Percentiles rank a stretch among this genome's conserved stretches.
Conservation (phyloP, 2,797 vertebrate genomes). For the Masticophis lateralis region DNA sequence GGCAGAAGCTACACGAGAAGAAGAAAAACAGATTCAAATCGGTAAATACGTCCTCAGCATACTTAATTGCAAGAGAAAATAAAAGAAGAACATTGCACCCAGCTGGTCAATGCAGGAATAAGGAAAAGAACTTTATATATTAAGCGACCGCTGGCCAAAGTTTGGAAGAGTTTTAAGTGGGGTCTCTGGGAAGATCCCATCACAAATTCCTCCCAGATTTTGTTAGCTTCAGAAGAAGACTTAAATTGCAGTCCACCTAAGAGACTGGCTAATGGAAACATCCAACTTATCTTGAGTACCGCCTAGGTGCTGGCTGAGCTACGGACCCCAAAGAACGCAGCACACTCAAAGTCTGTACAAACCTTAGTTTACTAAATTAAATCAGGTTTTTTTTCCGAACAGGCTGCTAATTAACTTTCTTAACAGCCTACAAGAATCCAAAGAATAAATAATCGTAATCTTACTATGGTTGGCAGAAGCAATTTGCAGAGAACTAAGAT, state of each 20-base stretch:
- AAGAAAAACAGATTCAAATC: conserved; percentile 21
- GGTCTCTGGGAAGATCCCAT: background rate
- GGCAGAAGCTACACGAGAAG: conserved; percentile 69
- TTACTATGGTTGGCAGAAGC: too few relatives aligned
- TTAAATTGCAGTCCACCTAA: too few relatives aligned
- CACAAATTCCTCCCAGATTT: background rate
- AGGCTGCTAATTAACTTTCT: too few relatives aligned
- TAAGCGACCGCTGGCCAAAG: background rate
- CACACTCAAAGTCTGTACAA: too few relatives aligned
- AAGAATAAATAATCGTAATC: too few relatives aligned
- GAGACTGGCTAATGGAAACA: background rate
- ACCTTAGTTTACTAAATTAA: too few relatives aligned
- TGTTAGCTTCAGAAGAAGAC: background rate
- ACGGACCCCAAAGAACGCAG: too few relatives aligned
- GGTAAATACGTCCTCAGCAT: conserved; percentile 17
- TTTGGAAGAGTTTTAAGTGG: background rate
- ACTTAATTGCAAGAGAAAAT: background rate
- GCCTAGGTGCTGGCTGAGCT: too few relatives aligned
- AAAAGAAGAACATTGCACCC: background rate
- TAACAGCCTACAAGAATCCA: too few relatives aligned
- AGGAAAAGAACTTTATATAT: conserved; percentile 7
- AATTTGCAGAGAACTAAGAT: too few relatives aligned
- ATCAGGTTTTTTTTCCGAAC: too few relatives aligned
- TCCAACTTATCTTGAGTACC: too few relatives aligned
- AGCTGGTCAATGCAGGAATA: conserved; percentile 26